Percentiles rank a stretch among this genome's conserved stretches.
Evolutionary conservation across 2,888 invertebrate genomes (phyloP).

Genomic region (Tortrix viridana): DNA sequence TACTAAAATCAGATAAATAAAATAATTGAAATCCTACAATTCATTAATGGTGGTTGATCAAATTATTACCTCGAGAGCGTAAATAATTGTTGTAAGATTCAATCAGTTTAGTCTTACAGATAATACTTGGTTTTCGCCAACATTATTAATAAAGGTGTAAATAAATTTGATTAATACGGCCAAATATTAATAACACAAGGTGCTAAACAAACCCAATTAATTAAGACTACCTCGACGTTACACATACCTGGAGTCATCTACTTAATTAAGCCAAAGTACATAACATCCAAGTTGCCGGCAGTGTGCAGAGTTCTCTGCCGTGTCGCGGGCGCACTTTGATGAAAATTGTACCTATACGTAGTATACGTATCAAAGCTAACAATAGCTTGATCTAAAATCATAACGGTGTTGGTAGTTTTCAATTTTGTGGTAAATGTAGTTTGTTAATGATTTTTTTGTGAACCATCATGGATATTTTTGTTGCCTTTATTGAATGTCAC

Average conservation of each 20-base stretch:
- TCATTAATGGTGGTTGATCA: too few species aligned
- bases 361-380: slow-evolving; percentile 5
- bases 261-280: slow-evolving; percentile 17
- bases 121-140: background rate
- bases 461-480: too few species aligned
- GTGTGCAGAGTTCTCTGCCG: slow-evolving; percentile 1
- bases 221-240: slow-evolving; percentile 17
- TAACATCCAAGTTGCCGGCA: slow-evolving; percentile 9
- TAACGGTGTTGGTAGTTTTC: too few species aligned
- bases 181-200: slow-evolving; percentile 6
- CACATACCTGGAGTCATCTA: slow-evolving; percentile 18
- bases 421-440: too few species aligned
- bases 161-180: slow-evolving; percentile 6
- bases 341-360: too few species aligned
- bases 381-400: slow-evolving; percentile 27
- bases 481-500: too few species aligned
- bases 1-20: too few species aligned
- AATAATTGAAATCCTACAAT: too few species aligned
- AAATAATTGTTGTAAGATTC: too few species aligned
- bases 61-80: too few species aligned
- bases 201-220: slow-evolving; percentile 21
- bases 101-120: too few species aligned
- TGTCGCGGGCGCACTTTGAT: background rate
- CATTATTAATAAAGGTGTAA: background rate
- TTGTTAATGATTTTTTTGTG: too few species aligned